A percentile compares a stretch with the other conserved stretches of the same genome.
Conservation (phyloP, 2,888 invertebrate genomes). For the Pedicia rivosa region DNA sequence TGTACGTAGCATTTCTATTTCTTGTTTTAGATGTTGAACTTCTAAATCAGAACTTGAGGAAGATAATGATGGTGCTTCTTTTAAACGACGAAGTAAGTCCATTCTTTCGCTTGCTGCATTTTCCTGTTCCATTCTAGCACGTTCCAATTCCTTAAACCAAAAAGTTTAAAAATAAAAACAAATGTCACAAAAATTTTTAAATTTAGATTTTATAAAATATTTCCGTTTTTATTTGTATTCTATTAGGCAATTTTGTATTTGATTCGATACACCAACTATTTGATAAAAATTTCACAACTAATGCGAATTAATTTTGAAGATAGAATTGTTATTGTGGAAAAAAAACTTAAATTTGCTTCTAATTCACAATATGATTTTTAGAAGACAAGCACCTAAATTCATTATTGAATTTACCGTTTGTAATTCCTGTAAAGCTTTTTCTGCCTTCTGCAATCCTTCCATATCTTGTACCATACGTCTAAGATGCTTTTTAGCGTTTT, state of each 20-base stretch:
- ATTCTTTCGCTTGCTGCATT: constrained; percentile 66
- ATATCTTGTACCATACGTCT: constrained; percentile 87
- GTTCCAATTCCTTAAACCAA: constrained; percentile 49
- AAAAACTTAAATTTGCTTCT: too few species aligned
- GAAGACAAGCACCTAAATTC: too few species aligned
- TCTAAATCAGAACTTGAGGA: constrained; percentile 68
- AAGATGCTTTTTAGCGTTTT: constrained; percentile 71
- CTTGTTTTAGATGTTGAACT: constrained; percentile 63
- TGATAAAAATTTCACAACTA: too few species aligned
- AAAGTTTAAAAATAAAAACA: background rate
- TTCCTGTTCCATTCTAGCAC: constrained; percentile 69
- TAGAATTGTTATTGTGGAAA: too few species aligned
- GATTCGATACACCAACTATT: too few species aligned
- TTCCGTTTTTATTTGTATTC: background rate
- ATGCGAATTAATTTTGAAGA: too few species aligned
- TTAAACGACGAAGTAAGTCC: constrained; percentile 62
- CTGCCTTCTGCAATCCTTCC: constrained; percentile 81
- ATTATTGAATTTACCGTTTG: constrained; percentile 57
- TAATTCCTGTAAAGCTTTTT: constrained; percentile 70
- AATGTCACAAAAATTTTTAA: background rate
- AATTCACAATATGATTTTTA: too few species aligned
- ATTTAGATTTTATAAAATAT: too few species aligned
- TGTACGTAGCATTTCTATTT: constrained; percentile 67
- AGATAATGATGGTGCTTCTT: constrained; percentile 55
- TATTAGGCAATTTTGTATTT: too few species aligned